Percentiles rank a stretch among this genome's conserved stretches.
phyloP scores from a whole-genome alignment of 2,888 invertebrate genomes.

The Drosophila mulleri region DNA sequence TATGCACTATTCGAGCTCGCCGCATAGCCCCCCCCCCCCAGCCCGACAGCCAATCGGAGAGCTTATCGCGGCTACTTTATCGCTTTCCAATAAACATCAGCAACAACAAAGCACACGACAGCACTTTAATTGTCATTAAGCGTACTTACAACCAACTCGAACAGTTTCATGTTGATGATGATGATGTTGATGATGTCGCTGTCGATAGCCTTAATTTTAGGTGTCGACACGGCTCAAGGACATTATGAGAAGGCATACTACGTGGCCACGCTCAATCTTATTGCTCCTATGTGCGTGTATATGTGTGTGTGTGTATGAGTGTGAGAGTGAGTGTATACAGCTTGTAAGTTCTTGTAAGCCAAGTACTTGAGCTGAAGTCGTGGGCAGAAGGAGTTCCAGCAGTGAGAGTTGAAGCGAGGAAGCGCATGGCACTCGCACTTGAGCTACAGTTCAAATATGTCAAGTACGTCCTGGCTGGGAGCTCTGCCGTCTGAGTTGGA shows the following conservation, averaged over 20 bases:
- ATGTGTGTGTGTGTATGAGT: not conserved
- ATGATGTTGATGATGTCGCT: constrained; percentile 45
- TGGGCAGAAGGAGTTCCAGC: constrained; percentile 23
- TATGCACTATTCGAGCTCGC: constrained; percentile 21
- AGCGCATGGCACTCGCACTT: constrained; percentile 18
- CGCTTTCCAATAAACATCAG: constrained; percentile 71
- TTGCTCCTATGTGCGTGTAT: constrained; percentile 1
- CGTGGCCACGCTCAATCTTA: constrained; percentile 29
- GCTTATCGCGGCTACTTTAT: constrained; percentile 65
- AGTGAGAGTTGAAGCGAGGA: not conserved
- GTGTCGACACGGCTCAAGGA: constrained; percentile 76
- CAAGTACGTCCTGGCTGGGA: constrained; percentile 44
- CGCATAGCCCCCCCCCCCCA: too few species aligned
- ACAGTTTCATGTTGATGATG: constrained; percentile 41
- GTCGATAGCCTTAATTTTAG: constrained; percentile 75
- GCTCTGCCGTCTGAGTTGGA: constrained; percentile 15
- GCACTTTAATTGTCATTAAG: constrained; percentile 76
- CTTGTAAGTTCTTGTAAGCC: constrained; percentile 53
- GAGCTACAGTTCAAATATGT: constrained; percentile 59
- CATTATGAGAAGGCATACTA: constrained; percentile 52
- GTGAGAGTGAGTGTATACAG: constrained; percentile 12
- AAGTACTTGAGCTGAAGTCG: constrained; percentile 48
- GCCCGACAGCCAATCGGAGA: constrained; percentile 30
- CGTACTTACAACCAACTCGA: constrained; percentile 57
- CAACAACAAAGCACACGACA: constrained; percentile 29